A percentile compares a stretch with the other conserved stretches of the same genome.
Evolutionary conservation across 2,888 invertebrate species (phyloP).

Genomic region (Campoplex capitator): DNA sequence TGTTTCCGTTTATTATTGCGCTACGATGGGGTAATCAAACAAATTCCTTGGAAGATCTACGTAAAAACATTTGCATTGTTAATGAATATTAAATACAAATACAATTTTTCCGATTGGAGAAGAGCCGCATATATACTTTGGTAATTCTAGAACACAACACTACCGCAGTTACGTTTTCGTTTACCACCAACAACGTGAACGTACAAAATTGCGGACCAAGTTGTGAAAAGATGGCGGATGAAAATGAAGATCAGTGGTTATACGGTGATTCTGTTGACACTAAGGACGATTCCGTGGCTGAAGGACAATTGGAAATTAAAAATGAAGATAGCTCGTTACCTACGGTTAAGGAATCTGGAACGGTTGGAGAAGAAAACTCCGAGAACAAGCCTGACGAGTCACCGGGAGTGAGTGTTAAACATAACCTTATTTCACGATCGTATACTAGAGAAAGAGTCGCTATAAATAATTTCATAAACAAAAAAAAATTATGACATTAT

Average conservation of each 20-base stretch:
- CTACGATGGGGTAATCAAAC: background rate
- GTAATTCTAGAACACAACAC: background rate
- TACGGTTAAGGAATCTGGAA: conserved; percentile 77
- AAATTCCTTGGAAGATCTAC: background rate
- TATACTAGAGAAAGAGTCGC: background rate
- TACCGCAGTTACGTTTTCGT: background rate
- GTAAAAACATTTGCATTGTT: background rate
- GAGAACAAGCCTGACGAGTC: conserved; percentile 69
- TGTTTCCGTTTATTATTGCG: background rate
- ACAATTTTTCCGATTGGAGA: background rate
- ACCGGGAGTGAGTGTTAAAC: conserved; percentile 74
- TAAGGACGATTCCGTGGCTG: conserved; percentile 80
- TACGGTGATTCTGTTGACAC: conserved; percentile 91
- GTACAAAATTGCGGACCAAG: background rate
- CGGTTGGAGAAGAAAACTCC: conserved; percentile 73
- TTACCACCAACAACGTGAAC: background rate
- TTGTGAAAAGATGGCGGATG: conserved; percentile 87
- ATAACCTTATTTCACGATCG: conserved; percentile 76
- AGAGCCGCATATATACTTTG: background rate
- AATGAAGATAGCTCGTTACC: conserved; percentile 78
- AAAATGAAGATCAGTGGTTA: conserved; percentile 95
- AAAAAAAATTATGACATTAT: background rate
- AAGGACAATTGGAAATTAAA: conserved; percentile 75
- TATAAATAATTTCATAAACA: background rate
- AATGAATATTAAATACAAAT: background rate